Evolutionary conservation across 2,797 vertebrate species (phyloP).

Genomic region (Cyclopterus lumpus): DNA sequence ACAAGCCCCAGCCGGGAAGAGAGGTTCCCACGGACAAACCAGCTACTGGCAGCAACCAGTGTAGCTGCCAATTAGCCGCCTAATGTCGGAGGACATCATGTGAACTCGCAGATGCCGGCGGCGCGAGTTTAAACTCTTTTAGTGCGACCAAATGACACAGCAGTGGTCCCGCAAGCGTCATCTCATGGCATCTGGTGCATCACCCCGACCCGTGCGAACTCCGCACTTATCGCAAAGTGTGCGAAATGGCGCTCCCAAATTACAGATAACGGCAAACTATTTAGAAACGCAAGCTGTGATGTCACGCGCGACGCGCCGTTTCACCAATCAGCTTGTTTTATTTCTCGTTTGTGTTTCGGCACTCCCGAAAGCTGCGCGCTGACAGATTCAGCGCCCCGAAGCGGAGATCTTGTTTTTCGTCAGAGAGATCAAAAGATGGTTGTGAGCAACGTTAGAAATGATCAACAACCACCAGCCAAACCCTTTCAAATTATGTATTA

Average conservation of each 20-base stretch:
- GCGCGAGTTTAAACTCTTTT: constrained; percentile 45
- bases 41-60: constrained; percentile 19
- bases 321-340: constrained; percentile 18
- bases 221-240: constrained; percentile 37
- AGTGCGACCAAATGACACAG: constrained; percentile 35
- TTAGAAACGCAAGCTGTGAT: constrained; percentile 38
- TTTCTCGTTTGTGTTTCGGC: constrained; percentile 17
- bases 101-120: constrained; percentile 54
- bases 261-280: constrained; percentile 29
- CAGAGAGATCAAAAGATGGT: background rate
- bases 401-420: constrained; percentile 7
- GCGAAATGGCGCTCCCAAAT: constrained; percentile 38
- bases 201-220: constrained; percentile 24
- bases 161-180: constrained; percentile 29
- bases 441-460: background rate
- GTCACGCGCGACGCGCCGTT: background rate
- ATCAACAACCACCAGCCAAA: background rate
- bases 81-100: constrained; percentile 36
- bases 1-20: background rate
- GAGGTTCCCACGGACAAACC: constrained; percentile 31
- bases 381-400: background rate
- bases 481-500: background rate
- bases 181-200: constrained; percentile 40
- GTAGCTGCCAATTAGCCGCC: constrained; percentile 38
- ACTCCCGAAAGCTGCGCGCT: background rate